A percentile compares a stretch with the other conserved stretches of the same genome.
These are phyloP conservation scores for Emydoidea blandingii DNA, from an alignment of 2,797 vertebrate genomes.

Conservation along the genomic window DNA sequence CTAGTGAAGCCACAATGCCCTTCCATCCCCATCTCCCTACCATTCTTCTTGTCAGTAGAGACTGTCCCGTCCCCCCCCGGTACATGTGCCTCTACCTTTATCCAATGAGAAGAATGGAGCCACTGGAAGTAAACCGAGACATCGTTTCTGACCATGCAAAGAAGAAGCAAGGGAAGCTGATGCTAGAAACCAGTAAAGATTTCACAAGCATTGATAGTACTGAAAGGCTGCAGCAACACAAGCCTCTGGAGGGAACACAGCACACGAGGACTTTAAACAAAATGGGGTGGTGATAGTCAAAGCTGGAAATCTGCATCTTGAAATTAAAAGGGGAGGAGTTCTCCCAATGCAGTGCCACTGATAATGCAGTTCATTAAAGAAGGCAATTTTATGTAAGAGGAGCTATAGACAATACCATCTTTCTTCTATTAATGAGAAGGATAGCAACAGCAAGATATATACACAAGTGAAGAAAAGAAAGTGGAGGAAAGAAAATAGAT, in stretches of 20 bases:
- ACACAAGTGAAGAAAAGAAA: constrained; percentile 28
- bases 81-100: constrained; percentile 1
- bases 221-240: constrained; percentile 21
- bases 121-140: constrained; percentile 27
- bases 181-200: constrained; percentile 22
- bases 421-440: background rate
- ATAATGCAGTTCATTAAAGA: background rate
- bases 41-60: constrained; percentile 36
- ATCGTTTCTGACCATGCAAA: background rate
- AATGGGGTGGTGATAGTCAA: background rate
- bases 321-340: background rate
- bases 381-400: background rate
- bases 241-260: background rate
- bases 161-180: background rate
- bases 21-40: background rate
- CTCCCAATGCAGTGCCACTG: fast-evolving
- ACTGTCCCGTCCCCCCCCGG: background rate
- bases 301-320: background rate
- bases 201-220: constrained; percentile 11
- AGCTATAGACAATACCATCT: too few relatives aligned
- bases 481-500: constrained; percentile 50
- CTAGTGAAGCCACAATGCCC: background rate
- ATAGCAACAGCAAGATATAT: background rate
- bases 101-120: constrained; percentile 29
- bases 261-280: background rate